Base-by-base conservation (phyloP, 2,113 vertebrate species). In the Vidua macroura region DNA sequence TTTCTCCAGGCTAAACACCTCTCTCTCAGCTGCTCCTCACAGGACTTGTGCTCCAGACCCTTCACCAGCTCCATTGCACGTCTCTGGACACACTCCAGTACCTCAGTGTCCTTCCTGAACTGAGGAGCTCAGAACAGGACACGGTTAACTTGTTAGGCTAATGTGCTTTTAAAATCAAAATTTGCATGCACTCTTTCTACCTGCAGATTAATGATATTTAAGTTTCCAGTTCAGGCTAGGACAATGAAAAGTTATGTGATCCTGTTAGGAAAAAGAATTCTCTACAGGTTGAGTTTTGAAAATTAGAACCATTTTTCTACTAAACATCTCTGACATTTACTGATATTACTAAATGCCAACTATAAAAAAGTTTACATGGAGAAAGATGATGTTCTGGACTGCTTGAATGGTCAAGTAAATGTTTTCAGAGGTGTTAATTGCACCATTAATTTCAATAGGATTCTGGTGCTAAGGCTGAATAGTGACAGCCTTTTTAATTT, bases 391-490 rank as follows among this genome's bases (percentile, higher is more conserved):
- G 27, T 66, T 91, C 51, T 78, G 35, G 20, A 77, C 80, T 59
- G 39, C 44, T 46, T 63, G 49, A 77, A 86, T 9, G 9, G 67
- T 75, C 82, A 85, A 72, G 41, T 3, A 75, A 87, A 68, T 44
- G 19, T 70, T 90, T 93, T 76, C 66, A 86, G 58, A 82, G 49
- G 69, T 92, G 88, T 89, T 94, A 95, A 93, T 88, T 86, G 37
- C 41, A 48, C 28, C 23, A 72, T 89, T 91, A 39, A 75, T 89
- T 82, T 94, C 66, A 83, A 70, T 3, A 59, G 48, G 22, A 69
- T 81, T 74, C 81, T 70, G 52, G 35, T 63, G 48, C 21, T 70
- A 64, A 86, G 82, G 73, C 21, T 1, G 2, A 83, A 59, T n/a
- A 81, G 43, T 8, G 30, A 70, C 1, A 8, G 44, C 64, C 41